Conservation (phyloP, 2,113 vertebrate genomes). For the Callospermophilus lateralis region DNA sequence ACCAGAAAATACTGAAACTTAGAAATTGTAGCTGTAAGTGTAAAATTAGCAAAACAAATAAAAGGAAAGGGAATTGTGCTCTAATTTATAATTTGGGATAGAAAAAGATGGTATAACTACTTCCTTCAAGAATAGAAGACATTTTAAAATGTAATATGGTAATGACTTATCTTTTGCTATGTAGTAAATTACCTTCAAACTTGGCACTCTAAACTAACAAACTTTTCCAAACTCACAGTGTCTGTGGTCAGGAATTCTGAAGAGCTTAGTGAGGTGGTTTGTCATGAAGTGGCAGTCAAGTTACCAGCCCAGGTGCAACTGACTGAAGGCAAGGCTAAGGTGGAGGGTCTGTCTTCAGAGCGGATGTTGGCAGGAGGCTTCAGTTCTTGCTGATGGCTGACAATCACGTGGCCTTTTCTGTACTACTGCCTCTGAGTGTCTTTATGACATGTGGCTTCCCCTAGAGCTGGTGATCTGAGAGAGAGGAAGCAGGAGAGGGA, state of each 20-base stretch:
- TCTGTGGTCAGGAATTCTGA: not conserved
- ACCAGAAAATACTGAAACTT: constrained; percentile 32
- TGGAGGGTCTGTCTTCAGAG: not conserved
- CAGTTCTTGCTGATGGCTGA: not conserved
- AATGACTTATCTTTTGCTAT: not conserved
- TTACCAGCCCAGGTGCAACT: not conserved
- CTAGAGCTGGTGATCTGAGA: not conserved
- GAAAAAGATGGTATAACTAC: not conserved
- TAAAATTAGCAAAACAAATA: constrained; percentile 3
- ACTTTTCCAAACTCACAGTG: not conserved
- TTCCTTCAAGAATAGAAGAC: not conserved
- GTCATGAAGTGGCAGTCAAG: not conserved
- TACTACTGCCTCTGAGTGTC: not conserved
- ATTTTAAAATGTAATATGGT: not conserved
- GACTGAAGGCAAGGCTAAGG: not conserved
- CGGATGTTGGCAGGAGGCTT: not conserved
- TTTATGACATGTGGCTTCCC: not conserved
- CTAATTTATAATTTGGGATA: constrained; percentile 19
- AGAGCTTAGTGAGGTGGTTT: not conserved
- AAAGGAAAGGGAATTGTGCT: constrained; percentile 5
- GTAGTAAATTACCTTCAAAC: not conserved
- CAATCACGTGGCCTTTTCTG: not conserved
- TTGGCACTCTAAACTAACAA: not conserved
- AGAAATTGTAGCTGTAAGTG: not conserved
- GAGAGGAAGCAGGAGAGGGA: not conserved